A percentile compares a stretch with the other conserved stretches of the same genome.
These are phyloP conservation scores for Zaprionus taronus DNA, from an alignment of 1,140 invertebrate genomes.

Conservation along the genomic window DNA sequence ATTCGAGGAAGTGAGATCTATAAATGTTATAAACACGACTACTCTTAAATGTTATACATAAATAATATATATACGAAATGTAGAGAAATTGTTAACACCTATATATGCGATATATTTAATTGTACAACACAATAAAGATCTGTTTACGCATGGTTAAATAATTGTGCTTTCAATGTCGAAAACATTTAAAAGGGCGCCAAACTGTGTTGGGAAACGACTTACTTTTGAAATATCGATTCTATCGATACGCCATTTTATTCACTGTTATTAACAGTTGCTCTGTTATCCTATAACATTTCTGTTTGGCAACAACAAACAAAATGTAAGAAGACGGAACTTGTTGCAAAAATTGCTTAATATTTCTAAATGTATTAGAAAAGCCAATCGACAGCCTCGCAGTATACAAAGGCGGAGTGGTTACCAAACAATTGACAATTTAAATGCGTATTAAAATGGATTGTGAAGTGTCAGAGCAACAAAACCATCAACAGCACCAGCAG, in stretches of 20 bases:
- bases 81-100: constrained; percentile 68
- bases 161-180: not conserved
- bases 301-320: constrained; percentile 63
- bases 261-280: constrained; percentile 16
- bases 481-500: constrained; percentile 55
- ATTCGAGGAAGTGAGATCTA: constrained; percentile 74
- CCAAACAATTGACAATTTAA: constrained; percentile 53
- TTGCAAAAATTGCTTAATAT: constrained; percentile 64
- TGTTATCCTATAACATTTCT: constrained; percentile 38
- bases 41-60: constrained; percentile 43
- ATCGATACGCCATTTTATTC: constrained; percentile 12
- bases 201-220: not conserved
- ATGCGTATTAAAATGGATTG: constrained; percentile 77
- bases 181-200: constrained; percentile 11
- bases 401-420: constrained; percentile 15
- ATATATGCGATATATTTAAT: constrained; percentile 66
- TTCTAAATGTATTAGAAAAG: constrained; percentile 27
- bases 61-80: constrained; percentile 34
- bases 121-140: constrained; percentile 73
- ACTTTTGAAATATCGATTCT: constrained; percentile 4
- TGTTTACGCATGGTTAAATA: constrained; percentile 63
- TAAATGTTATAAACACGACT: constrained; percentile 64
- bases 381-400: constrained; percentile 27
- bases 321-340: constrained; percentile 79
- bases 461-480: constrained; percentile 68